Percentiles rank a stretch among this genome's conserved stretches.
Conservation (phyloP, 1,140 invertebrate genomes). For the Dinoponera quadriceps region DNA sequence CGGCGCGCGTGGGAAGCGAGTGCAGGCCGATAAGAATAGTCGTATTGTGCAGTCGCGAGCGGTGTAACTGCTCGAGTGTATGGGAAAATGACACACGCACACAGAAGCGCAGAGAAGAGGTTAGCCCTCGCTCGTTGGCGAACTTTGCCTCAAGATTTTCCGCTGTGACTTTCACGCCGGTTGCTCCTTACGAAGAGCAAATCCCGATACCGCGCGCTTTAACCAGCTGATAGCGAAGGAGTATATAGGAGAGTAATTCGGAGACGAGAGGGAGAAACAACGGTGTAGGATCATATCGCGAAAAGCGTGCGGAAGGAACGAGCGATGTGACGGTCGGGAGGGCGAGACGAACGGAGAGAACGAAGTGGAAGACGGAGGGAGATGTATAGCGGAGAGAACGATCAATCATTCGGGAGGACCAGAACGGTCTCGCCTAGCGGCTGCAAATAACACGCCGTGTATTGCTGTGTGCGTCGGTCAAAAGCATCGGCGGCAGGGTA, state of each 20-base stretch:
- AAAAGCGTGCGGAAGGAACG: not conserved
- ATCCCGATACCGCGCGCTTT: not conserved
- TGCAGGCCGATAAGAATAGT: constrained; percentile 38
- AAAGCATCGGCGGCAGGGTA: constrained; percentile 55
- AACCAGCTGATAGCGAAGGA: not conserved
- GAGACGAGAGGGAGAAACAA: not conserved
- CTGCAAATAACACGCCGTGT: constrained; percentile 76
- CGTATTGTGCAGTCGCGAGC: not conserved
- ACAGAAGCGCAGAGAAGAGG: not conserved
- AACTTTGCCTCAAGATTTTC: not conserved
- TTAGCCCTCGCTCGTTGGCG: not conserved
- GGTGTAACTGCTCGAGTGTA: not conserved
- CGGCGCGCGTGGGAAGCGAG: constrained; percentile 20
- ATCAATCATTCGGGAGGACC: constrained; percentile 80
- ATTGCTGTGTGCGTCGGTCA: constrained; percentile 17
- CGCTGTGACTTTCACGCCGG: not conserved
- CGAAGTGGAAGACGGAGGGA: constrained; percentile 39
- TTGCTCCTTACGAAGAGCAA: not conserved
- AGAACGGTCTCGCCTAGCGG: constrained; percentile 64
- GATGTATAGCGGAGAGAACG: constrained; percentile 70
- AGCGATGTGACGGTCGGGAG: constrained; percentile 7
- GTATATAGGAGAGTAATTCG: too few relatives aligned
- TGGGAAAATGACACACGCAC: not conserved
- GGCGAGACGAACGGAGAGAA: constrained; percentile 38
- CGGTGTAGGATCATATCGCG: too few relatives aligned